Percentiles rank a stretch among this genome's conserved stretches.
These are phyloP conservation scores for Harmothoe impar DNA, from an alignment of 2,888 invertebrate genomes.

Conservation along the genomic window DNA sequence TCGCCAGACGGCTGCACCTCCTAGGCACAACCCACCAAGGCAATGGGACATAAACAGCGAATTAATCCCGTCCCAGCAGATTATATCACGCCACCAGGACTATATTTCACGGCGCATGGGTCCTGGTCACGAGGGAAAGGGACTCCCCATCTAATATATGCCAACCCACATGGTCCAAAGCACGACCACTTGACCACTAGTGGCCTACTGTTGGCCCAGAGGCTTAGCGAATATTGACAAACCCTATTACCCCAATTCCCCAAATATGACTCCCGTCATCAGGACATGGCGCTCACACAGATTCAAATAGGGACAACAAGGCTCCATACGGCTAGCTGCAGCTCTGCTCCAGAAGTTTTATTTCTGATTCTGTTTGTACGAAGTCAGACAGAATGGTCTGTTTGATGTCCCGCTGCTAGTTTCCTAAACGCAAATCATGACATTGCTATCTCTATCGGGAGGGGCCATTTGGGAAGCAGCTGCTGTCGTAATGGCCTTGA, in stretches of 20 bases:
- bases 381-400: neutral
- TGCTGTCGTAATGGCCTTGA: too few species aligned
- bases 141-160: neutral
- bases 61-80: conserved; percentile 33
- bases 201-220: conserved; percentile 9
- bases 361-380: too few species aligned
- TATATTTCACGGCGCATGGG: conserved; percentile 7
- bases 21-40: neutral
- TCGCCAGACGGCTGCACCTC: neutral
- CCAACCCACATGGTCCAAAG: neutral
- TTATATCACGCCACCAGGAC: conserved; percentile 46
- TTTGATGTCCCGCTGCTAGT: neutral
- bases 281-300: neutral
- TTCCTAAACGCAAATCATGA: too few species aligned
- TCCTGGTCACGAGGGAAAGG: neutral
- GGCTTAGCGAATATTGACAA: conserved; percentile 25
- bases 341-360: neutral
- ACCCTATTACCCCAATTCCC: conserved; percentile 52
- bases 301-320: neutral
- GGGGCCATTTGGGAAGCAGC: too few species aligned
- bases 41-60: conserved; percentile 25
- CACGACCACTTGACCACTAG: neutral
- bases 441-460: too few species aligned
- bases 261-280: conserved; percentile 47
- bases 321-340: neutral